Conservation (phyloP, 2,797 vertebrate genomes). For the Clamator glandarius region DNA sequence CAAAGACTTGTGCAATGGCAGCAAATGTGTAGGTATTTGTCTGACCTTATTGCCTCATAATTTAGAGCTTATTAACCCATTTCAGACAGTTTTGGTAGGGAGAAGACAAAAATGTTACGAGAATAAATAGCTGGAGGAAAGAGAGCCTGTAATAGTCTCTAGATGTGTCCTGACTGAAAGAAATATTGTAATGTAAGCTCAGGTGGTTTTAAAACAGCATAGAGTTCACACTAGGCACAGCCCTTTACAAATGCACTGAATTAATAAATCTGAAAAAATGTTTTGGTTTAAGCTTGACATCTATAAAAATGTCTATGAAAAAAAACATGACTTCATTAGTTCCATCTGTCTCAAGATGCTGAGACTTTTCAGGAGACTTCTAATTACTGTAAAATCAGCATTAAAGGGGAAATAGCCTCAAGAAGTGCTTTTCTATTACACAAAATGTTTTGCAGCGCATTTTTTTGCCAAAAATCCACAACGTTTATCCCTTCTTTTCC, state of each 20-base stretch:
- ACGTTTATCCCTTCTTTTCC: not conserved
- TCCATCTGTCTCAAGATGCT: not conserved
- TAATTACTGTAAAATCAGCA: not conserved
- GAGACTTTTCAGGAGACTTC: not conserved
- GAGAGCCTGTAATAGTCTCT: not conserved
- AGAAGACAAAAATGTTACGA: not conserved
- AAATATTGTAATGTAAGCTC: not conserved
- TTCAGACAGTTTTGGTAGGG: not conserved
- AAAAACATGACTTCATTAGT: not conserved
- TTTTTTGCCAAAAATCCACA: not conserved
- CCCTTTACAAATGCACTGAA: not conserved
- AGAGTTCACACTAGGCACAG: not conserved
- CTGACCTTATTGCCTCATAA: not conserved
- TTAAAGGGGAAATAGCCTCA: not conserved
- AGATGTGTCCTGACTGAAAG: not conserved
- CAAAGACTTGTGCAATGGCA: not conserved
- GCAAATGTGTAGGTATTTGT: not conserved
- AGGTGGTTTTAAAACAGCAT: not conserved
- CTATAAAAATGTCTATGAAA: not conserved
- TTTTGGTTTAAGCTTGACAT: not conserved
- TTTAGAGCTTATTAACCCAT: not conserved
- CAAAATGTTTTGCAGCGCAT: not conserved
- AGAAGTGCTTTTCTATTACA: not conserved
- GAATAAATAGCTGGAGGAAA: not conserved
- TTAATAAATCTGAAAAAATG: not conserved